A percentile compares a stretch with the other conserved stretches of the same genome.
phyloP scores from a whole-genome alignment of 2,888 invertebrate genomes.

The Drosophila buzzatii region DNA sequence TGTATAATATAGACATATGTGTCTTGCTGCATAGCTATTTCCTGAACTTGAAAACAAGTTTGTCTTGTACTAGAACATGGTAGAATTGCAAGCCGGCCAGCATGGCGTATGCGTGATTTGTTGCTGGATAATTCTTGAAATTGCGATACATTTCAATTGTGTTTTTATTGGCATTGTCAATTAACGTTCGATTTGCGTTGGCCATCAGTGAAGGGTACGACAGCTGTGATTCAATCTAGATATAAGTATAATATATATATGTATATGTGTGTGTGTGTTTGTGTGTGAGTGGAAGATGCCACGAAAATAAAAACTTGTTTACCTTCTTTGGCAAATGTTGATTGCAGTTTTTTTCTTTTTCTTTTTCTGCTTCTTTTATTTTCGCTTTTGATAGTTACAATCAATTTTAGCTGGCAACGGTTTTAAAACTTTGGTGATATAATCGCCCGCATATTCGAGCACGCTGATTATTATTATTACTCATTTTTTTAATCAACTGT shows the following conservation, averaged over 20 bases:
- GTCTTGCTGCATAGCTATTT: conserved; percentile 58
- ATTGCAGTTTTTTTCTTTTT: conserved; percentile 46
- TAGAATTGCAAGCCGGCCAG: conserved; percentile 31
- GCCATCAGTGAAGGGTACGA: conserved; percentile 47
- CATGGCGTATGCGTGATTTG: conserved; percentile 64
- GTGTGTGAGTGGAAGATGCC: conserved; percentile 43
- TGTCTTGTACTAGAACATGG: conserved; percentile 46
- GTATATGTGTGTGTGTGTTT: not conserved
- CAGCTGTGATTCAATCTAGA: conserved; percentile 26
- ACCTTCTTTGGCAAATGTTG: conserved; percentile 64
- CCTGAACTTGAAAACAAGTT: conserved; percentile 78
- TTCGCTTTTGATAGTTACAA: conserved; percentile 58
- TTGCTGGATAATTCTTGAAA: conserved; percentile 63
- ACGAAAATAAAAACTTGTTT: conserved; percentile 63
- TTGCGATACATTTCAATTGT: conserved; percentile 57
- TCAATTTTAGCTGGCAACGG: conserved; percentile 62
- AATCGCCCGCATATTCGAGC: conserved; percentile 54
- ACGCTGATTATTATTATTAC: conserved; percentile 60
- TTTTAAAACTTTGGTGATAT: conserved; percentile 65
- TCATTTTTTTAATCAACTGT: conserved; percentile 69
- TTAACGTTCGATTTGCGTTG: conserved; percentile 36
- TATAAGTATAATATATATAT: not conserved
- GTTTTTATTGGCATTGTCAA: conserved; percentile 65
- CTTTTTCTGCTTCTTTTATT: conserved; percentile 17
- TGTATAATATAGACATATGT: conserved; percentile 16